A percentile compares a stretch with the other conserved stretches of the same genome.
phyloP scores from a whole-genome alignment of 2,113 vertebrate genomes.

The Halcyon malimbica region DNA sequence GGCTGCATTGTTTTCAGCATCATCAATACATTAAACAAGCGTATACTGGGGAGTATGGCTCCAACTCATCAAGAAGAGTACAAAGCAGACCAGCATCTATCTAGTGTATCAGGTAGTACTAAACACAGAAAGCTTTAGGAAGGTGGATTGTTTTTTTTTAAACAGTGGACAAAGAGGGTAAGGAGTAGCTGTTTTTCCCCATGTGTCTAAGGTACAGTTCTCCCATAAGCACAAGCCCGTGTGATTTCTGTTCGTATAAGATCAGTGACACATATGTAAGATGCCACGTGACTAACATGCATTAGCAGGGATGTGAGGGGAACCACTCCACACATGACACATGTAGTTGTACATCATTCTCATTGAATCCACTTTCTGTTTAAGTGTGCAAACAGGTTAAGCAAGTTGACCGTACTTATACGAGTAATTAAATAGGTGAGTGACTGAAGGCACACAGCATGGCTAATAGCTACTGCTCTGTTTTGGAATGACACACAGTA shows the following conservation, averaged over 20 bases:
- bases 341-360: not conserved
- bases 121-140: not conserved
- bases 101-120: not conserved
- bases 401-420: not conserved
- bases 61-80: not conserved
- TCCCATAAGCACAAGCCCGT: not conserved
- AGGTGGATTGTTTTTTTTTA: not conserved
- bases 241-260: not conserved
- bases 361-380: not conserved
- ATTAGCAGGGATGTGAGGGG: not conserved
- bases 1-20: not conserved
- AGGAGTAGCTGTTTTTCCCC: not conserved
- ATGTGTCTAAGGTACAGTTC: not conserved
- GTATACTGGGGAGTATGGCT: not conserved
- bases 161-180: not conserved
- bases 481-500: not conserved
- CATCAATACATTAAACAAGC: not conserved
- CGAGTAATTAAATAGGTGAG: not conserved
- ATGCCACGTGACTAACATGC: accelerated
- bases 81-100: not conserved
- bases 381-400: not conserved
- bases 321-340: not conserved
- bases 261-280: not conserved
- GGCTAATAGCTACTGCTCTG: not conserved
- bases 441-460: not conserved